Conservation (phyloP, 2,113 vertebrate genomes). For the Acanthochromis polyacanthus region DNA sequence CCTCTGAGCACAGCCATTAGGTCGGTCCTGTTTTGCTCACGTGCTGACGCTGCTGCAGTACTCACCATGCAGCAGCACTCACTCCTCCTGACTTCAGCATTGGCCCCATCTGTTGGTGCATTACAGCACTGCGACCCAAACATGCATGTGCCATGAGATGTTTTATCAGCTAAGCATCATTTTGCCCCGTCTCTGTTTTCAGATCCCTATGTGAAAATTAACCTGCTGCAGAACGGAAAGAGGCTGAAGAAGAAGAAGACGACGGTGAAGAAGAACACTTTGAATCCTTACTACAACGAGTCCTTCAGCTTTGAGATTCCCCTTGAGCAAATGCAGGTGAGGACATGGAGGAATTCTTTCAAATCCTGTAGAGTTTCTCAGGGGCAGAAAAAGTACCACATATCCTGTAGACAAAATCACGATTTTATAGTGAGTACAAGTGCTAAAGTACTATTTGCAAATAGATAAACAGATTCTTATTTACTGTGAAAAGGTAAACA, state of each 20-base stretch:
- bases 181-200: not conserved
- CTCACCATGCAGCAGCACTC: conserved; percentile 52
- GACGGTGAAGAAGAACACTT: conserved; percentile 97
- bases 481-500: not conserved
- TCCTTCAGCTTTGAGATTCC: conserved; percentile 99
- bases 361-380: not conserved
- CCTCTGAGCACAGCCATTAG: conserved; percentile 63
- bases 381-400: not conserved
- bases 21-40: conserved; percentile 66
- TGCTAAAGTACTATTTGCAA: not conserved
- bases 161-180: not conserved
- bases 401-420: not conserved
- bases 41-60: conserved; percentile 82
- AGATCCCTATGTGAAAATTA: conserved; percentile 99
- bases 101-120: conserved; percentile 76
- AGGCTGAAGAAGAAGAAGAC: conserved; percentile 99
- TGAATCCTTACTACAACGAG: conserved; percentile 98
- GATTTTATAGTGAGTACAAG: not conserved
- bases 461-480: not conserved
- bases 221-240: conserved; percentile 97
- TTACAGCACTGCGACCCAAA: conserved; percentile 50
- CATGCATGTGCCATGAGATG: not conserved
- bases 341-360: not conserved
- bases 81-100: conserved; percentile 29
- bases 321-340: conserved; percentile 97